Evolutionary conservation across 2,797 vertebrate genomes (phyloP), one percentile per base, ranked within the genome.

Genomic region (Sebastes steindachneri): DNA sequence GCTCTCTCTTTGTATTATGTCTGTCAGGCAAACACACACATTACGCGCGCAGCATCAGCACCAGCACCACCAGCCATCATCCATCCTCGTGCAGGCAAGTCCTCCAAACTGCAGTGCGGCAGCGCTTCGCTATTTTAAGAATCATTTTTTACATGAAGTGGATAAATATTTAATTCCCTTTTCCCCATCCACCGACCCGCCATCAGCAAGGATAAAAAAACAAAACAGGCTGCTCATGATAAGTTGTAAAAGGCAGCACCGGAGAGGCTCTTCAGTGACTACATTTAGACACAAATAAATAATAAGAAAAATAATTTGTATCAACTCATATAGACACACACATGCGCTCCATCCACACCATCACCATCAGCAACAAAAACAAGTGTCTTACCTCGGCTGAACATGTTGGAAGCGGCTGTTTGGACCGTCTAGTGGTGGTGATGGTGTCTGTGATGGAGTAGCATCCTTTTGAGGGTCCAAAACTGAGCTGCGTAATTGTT

Each of bases 61-160:
- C 12, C 41, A 45, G 41, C 41, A 45, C 12, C 37, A 45, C 5
- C 41, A 45, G 19, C 19, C 83, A 62, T 58, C 79, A 77, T 70
- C 64, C 72, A 5, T 31, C 80, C 80, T 83, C 83, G 66, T 31
- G 71, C 85, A 65, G 67, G 37, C 78, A 86, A 86, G 80, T 88
- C 82, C 62, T 31, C 41, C 86, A 88, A 93, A 91, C 93, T 93
- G 93, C 93, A 94, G 81, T 94, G 93, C 93, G 92, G 93, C 92
- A 93, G 89, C 85, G 35, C 48, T 86, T 89, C 82, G 88, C 92
- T 93, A 90, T 94, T 94, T 94, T 89, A 90, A 81, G 86, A 88
- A 79, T 90, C 8, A 25, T 89, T 89, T 51, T 91, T 83, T 65
- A 86, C 91, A 94, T 89, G 85, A 89, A 92, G 87, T 76, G 83